Conservation (phyloP, 2,113 vertebrate genomes). For the Ursus arctos region DNA sequence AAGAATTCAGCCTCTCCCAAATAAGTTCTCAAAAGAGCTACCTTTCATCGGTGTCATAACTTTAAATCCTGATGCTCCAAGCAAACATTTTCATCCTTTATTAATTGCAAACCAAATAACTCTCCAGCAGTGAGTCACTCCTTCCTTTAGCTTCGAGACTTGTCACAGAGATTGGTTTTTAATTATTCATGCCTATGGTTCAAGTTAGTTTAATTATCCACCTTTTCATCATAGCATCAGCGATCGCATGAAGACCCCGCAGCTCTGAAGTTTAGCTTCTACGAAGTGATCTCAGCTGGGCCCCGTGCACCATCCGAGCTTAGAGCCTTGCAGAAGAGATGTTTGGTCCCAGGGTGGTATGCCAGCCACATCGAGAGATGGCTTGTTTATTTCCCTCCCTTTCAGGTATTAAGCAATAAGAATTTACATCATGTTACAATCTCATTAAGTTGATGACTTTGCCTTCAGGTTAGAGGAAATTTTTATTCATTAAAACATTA, state of each 20-base stretch:
- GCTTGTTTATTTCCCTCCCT: constrained; percentile 94
- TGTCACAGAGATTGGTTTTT: constrained; percentile 16
- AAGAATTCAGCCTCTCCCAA: neutral
- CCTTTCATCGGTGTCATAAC: neutral
- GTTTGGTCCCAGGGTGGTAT: constrained; percentile 95
- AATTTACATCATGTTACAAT: neutral
- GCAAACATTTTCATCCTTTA: constrained; percentile 33
- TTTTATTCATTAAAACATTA: constrained; percentile 7
- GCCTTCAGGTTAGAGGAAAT: neutral
- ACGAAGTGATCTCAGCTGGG: constrained; percentile 95
- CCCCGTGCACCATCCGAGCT: constrained; percentile 92
- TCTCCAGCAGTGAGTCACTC: neutral
- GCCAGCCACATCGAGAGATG: constrained; percentile 95
- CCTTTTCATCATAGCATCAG: constrained; percentile 91
- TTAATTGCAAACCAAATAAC: constrained; percentile 60
- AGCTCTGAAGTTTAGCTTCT: constrained; percentile 96
- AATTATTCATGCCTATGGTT: constrained; percentile 5
- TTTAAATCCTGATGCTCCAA: constrained; percentile 28
- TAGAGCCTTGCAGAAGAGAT: constrained; percentile 95
- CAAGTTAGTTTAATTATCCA: constrained; percentile 6
- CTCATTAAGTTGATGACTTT: constrained; percentile 54
- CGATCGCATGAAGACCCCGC: constrained; percentile 95
- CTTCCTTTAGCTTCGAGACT: neutral
- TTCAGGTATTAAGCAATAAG: constrained; percentile 90
- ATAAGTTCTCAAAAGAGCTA: constrained; percentile 36